Conservation (phyloP, 2,888 invertebrate genomes). For the Boloria selene region DNA sequence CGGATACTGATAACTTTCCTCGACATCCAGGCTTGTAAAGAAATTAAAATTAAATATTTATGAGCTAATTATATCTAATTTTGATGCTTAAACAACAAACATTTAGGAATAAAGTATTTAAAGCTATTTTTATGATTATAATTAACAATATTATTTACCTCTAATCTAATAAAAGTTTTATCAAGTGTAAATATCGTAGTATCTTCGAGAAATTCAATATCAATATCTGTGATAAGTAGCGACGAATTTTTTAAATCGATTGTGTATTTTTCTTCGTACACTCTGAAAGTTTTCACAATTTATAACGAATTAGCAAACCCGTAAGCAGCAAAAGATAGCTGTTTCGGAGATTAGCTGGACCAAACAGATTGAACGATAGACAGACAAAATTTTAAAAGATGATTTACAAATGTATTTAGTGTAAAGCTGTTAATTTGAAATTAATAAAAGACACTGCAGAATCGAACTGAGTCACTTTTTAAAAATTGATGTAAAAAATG, state of each 20-base stretch:
- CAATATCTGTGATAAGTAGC: conserved; percentile 71
- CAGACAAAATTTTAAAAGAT: too few relatives aligned
- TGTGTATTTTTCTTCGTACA: conserved; percentile 71
- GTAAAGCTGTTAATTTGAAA: too few relatives aligned
- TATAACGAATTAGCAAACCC: too few relatives aligned
- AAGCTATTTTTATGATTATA: background rate
- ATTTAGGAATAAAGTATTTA: too few relatives aligned
- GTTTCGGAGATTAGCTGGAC: too few relatives aligned
- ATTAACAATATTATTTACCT: conserved; percentile 49
- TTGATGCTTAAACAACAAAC: too few relatives aligned
- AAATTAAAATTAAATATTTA: conserved; percentile 2
- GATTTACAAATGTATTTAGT: too few relatives aligned
- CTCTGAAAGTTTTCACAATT: conserved; percentile 50
- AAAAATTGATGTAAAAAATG: background rate
- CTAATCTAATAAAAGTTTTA: conserved; percentile 59
- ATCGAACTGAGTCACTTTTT: too few relatives aligned
- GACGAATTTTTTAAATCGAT: conserved; percentile 82
- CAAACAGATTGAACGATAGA: too few relatives aligned
- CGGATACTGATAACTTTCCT: conserved; percentile 62
- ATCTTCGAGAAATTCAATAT: conserved; percentile 69
- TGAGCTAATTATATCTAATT: background rate
- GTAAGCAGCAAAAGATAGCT: too few relatives aligned
- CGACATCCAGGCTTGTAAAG: conserved; percentile 65
- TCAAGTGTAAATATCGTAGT: conserved; percentile 72
- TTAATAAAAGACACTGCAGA: too few relatives aligned